Base-by-base conservation (phyloP, 2,888 invertebrate species). In the Odontocerum albicorne region DNA sequence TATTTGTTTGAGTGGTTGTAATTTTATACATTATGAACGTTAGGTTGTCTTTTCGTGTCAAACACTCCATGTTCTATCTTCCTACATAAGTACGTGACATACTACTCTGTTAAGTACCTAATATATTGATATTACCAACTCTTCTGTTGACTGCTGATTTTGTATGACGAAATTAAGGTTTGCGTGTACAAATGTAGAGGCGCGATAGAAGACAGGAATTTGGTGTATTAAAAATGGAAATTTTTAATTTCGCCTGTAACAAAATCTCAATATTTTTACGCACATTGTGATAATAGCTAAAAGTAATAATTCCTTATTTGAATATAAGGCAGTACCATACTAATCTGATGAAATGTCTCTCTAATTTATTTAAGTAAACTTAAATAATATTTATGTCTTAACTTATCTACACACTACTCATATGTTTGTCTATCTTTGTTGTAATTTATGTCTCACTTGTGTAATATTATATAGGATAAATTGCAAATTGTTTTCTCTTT, bases 211-310 rank as follows among this genome's bases (percentile, higher is more conserved):
- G 55, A 46, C 54, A 51, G 33, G 35, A 45, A 55, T 40, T 46
- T 33, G 40, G 43, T 51, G 46, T 44, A 42, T 49, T 33, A 32
- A 36, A 44, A 50, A 36, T 55, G 47, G 42, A 36, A 22, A 32
- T 36, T 33, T 39, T 45, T 40, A 39, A 31, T 43, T 56, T 43
- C 49, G 33, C 54, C 54, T 22, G 27, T 46, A 59, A 55, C 50
- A 44, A 55, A 60, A 57, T 60, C 59, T 55, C 55, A 59, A 58
- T 62, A 62, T 59, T 57, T 61, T 54, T 60, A 62, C 62, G 62
- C 62, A 62, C 62, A 62, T 61, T 62, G 62, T 62, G 62, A 62
- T 62, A 62, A 62, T 62, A 62, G 62, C 60, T 62, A 61, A 60
- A 61, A 58, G 47, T 57, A 53, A 57, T 52, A 50, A 57, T 60